A percentile compares a stretch with the other conserved stretches of the same genome.
These are phyloP conservation scores for Euwallacea similis DNA, from an alignment of 1,140 invertebrate species.

Conservation along the genomic window DNA sequence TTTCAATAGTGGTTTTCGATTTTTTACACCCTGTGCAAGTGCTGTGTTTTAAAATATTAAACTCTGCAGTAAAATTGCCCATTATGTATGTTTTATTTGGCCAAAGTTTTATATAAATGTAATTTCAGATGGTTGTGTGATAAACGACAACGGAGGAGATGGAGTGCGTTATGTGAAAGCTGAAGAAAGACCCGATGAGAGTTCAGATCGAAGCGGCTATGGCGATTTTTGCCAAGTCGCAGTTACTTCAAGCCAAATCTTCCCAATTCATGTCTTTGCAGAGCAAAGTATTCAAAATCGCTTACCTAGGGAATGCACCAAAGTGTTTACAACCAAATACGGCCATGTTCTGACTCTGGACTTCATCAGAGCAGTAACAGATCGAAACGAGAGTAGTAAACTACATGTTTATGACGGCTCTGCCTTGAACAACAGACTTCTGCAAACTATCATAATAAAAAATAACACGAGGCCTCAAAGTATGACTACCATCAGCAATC, in stretches of 20 bases:
- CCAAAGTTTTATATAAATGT: neutral
- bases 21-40: neutral
- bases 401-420: slow-evolving; percentile 80
- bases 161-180: slow-evolving; percentile 83
- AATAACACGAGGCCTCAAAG: slow-evolving; percentile 85
- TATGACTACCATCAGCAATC: slow-evolving; percentile 74
- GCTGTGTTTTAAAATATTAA: too few relatives aligned
- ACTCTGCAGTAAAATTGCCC: too few relatives aligned
- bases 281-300: slow-evolving; percentile 73
- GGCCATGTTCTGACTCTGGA: slow-evolving; percentile 82
- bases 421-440: slow-evolving; percentile 66
- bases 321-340: slow-evolving; percentile 74
- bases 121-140: slow-evolving; percentile 62
- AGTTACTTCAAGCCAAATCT: slow-evolving; percentile 78
- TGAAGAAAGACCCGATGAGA: slow-evolving; percentile 72
- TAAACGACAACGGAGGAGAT: slow-evolving; percentile 82
- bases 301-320: slow-evolving; percentile 68
- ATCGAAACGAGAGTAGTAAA: slow-evolving; percentile 70
- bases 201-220: slow-evolving; percentile 69
- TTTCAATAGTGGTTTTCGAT: neutral
- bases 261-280: slow-evolving; percentile 75
- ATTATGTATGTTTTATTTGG: neutral
- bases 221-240: slow-evolving; percentile 80
- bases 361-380: slow-evolving; percentile 76
- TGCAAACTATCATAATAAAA: slow-evolving; percentile 68